Conservation (phyloP, 2,797 vertebrate genomes). For the Leptoclinus maculatus region DNA sequence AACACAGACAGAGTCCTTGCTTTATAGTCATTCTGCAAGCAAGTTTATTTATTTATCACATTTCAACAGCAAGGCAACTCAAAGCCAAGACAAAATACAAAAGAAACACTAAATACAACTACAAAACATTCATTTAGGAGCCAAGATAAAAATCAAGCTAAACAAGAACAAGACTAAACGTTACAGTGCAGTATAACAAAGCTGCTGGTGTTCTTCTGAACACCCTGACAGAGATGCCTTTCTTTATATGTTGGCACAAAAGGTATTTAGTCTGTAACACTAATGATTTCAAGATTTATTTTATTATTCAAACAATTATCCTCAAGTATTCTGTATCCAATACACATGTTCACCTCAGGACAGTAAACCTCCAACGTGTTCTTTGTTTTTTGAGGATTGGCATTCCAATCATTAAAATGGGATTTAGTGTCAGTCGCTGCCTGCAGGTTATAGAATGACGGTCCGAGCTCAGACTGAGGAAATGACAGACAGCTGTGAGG, state of each 20-base stretch:
- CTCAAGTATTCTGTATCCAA: neutral
- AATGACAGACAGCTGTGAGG: constrained; percentile 4
- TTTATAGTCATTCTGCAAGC: too few species aligned
- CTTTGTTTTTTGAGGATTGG: neutral
- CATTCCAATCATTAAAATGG: constrained; percentile 29
- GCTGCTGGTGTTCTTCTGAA: neutral
- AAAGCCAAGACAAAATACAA: too few species aligned
- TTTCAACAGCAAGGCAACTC: too few species aligned
- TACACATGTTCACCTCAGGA: neutral
- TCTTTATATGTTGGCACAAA: neutral
- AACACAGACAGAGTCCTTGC: too few species aligned
- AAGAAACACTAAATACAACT: too few species aligned
- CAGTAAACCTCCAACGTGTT: neutral
- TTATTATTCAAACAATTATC: neutral
- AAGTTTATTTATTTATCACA: too few species aligned
- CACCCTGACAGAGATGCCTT: neutral
- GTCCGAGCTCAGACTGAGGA: neutral
- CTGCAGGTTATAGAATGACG: neutral
- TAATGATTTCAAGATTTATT: neutral
- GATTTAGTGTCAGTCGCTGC: constrained; percentile 7
- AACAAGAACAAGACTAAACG: neutral
- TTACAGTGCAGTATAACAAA: neutral
- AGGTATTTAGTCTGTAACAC: neutral
- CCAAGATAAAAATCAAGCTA: too few species aligned
- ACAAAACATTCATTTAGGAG: too few species aligned